Base-by-base conservation (phyloP, 2,113 vertebrate genomes). In the Chaetorhynchus papuensis region DNA sequence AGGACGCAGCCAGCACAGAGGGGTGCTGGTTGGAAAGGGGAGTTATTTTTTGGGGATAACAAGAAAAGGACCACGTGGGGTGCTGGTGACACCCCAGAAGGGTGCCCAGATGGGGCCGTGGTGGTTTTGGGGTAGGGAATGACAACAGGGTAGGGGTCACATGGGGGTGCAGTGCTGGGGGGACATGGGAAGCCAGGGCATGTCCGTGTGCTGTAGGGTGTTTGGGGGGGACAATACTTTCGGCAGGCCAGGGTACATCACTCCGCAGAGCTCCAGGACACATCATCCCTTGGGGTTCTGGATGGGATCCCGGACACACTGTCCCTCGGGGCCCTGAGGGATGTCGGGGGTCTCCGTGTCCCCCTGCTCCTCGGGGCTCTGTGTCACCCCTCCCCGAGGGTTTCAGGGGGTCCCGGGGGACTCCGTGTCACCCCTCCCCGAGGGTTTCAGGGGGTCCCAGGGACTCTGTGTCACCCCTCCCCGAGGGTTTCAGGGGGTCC, bases 31-130 rank as follows among this genome's bases (percentile, higher is more conserved):
- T 31, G 57, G 50, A 35, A 65, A 65, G 1, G 3, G 24, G 16
- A 6, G 2, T 1, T 44, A 2, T 63, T 63, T 52, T 37, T 14
- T 1, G 4, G 15, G 35, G 16, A 12, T 33, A 33, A 56, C 22
- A 33, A 15, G 18, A 45, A 45, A 35, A 54, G 30, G 14, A 23
- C 11, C 7, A 2, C 10, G 28, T 6, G 7, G 11, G 37, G 6
- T 66, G 53, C 9, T 66, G 63, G 19, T 35, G 47, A 26, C 41
- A 2, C 2, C 15, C n/a, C 23, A 12, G 14, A n/a, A 7, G 28
- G 39, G 27, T 53, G 52, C 22, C 16, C 2, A 3, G 20, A 13
- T 3, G 10, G 47, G 57, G 70, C 19, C 52, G 59, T 37, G 27
- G 5, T 3, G 7, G 4, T 66, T 66, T 65, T 10, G 65, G 59